Evolutionary conservation across 2,113 vertebrate genomes (phyloP).

Genomic region (Phylloscopus whistleri): DNA sequence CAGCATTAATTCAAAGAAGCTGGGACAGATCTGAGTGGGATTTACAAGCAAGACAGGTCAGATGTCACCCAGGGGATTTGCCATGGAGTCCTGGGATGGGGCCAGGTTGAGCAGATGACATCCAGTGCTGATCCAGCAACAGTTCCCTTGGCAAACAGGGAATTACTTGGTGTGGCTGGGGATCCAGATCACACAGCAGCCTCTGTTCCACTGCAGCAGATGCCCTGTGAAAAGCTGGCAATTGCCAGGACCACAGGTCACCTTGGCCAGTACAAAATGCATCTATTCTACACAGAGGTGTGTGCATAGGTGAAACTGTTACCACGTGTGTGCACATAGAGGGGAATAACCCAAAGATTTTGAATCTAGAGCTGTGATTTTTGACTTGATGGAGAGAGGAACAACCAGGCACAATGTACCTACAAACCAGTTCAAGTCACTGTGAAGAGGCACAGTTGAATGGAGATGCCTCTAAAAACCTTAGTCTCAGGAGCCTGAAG

Average conservation of each 20-base stretch:
- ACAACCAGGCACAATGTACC: background rate
- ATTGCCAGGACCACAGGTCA: background rate
- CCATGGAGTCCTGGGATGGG: background rate
- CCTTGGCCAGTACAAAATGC: background rate
- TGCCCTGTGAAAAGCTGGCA: background rate
- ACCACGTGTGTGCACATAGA: background rate
- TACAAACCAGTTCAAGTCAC: background rate
- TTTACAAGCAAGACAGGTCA: background rate
- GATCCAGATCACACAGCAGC: background rate
- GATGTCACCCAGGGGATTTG: background rate
- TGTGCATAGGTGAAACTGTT: background rate
- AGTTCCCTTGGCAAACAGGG: background rate
- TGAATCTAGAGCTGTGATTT: background rate
- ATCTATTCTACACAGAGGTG: rapidly evolving
- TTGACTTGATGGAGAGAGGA: background rate
- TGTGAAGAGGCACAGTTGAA: background rate
- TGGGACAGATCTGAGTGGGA: background rate
- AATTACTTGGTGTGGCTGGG: background rate
- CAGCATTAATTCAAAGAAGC: background rate
- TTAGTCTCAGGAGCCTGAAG: background rate
- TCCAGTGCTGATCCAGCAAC: background rate
- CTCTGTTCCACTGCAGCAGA: background rate
- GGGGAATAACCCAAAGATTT: background rate
- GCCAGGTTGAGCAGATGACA: background rate
- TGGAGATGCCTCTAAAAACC: background rate